A percentile compares a stretch with the other conserved stretches of the same genome.
Evolutionary conservation across 2,797 vertebrate species (phyloP).

Genomic region (Lithobates sylvaticus): DNA sequence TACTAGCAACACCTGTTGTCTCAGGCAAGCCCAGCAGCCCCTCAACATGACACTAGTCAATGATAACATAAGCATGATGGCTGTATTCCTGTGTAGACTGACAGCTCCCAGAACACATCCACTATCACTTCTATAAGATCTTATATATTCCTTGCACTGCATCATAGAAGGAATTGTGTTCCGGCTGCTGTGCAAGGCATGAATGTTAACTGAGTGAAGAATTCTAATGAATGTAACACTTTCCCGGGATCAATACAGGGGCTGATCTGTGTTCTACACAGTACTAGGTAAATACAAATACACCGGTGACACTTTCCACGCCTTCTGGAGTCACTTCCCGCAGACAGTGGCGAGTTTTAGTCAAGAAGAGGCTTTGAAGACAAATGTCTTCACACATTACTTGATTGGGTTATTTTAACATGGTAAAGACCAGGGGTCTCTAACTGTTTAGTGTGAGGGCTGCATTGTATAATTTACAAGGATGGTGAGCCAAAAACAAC

Average conservation of each 20-base stretch:
- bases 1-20: slow-evolving; percentile 24
- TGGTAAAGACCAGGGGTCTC: too few species aligned
- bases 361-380: not conserved
- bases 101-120: too few species aligned
- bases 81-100: not conserved
- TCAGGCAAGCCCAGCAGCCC: not conserved
- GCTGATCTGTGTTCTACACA: not conserved
- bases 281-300: not conserved
- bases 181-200: not conserved
- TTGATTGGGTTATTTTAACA: not conserved
- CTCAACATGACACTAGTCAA: not conserved
- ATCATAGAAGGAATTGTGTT: too few species aligned
- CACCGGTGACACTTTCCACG: not conserved
- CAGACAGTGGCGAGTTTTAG: not conserved
- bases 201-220: too few species aligned
- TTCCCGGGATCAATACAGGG: not conserved
- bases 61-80: not conserved
- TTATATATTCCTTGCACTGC: too few species aligned
- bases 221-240: not conserved
- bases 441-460: too few species aligned
- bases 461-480: too few species aligned
- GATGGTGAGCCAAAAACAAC: too few species aligned
- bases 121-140: too few species aligned
- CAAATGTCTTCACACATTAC: not conserved
- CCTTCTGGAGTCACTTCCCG: not conserved